These are phyloP conservation scores for Agonopterix arenella DNA, from an alignment of 2,888 invertebrate genomes.

Conservation along the genomic window DNA sequence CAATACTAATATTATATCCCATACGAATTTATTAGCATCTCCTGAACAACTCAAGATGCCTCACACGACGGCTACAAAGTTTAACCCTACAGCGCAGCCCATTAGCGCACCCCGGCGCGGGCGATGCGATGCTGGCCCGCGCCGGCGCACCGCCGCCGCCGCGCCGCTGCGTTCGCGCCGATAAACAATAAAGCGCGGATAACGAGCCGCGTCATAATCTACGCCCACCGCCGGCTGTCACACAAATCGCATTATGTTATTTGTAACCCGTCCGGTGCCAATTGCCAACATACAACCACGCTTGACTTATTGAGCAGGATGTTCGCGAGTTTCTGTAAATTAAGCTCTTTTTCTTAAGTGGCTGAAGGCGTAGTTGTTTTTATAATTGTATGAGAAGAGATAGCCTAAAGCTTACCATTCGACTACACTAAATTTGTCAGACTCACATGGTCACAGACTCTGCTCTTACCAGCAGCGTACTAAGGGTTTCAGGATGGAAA, in stretches of 20 bases:
- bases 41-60: too few species aligned
- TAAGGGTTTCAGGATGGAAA: too few species aligned
- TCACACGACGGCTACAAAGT: too few species aligned
- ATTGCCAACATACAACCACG: conserved; percentile 13
- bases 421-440: too few species aligned
- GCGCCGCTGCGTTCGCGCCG: conserved; percentile 14
- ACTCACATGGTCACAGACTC: too few species aligned
- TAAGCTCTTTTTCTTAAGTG: too few species aligned
- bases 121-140: background rate
- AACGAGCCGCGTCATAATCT: conserved; percentile 63
- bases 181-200: conserved; percentile 57
- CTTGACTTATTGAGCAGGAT: conserved; percentile 6
- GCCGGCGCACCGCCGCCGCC: background rate
- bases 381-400: too few species aligned
- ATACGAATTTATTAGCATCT: too few species aligned
- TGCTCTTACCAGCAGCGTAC: too few species aligned
- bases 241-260: conserved; percentile 60
- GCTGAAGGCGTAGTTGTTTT: too few species aligned
- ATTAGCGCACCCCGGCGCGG: background rate
- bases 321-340: background rate
- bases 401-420: background rate
- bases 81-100: too few species aligned
- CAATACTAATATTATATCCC: too few species aligned
- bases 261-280: conserved; percentile 27
- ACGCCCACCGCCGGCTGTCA: conserved; percentile 45